Evolutionary conservation across 2,113 vertebrate genomes (phyloP).

Genomic region (Siniperca knerii): DNA sequence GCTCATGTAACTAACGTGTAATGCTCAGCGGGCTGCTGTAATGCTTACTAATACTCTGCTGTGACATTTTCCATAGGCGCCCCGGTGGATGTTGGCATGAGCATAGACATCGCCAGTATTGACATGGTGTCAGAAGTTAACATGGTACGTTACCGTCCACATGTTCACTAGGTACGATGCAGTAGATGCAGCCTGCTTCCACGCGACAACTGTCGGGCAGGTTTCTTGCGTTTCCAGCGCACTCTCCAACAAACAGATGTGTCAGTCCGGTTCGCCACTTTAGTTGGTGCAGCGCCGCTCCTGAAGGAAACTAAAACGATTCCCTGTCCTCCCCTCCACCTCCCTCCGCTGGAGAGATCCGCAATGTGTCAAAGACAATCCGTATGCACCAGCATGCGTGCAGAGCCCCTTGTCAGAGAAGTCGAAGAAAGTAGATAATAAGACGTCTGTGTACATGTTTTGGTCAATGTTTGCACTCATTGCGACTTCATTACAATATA

Average conservation of each 20-base stretch:
- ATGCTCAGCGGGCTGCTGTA: not conserved
- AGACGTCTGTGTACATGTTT: slow-evolving; percentile 1
- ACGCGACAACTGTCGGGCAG: not conserved
- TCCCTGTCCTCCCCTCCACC: not conserved
- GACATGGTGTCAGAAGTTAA: slow-evolving; percentile 97
- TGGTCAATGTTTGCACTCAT: slow-evolving; percentile 4
- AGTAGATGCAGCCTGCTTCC: not conserved
- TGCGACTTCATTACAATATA: slow-evolving; percentile 62
- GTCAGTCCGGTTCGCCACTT: slow-evolving; percentile 2
- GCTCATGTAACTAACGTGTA: not conserved
- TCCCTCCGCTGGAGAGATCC: slow-evolving; percentile 24
- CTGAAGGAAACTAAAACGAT: slow-evolving; percentile 4
- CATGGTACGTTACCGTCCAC: slow-evolving; percentile 89
- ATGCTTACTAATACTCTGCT: slow-evolving; percentile 23
- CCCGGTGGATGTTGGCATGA: slow-evolving; percentile 94
- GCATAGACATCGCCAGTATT: slow-evolving; percentile 94
- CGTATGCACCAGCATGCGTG: slow-evolving; percentile 44
- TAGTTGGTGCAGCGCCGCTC: slow-evolving; percentile 26
- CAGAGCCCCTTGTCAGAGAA: slow-evolving; percentile 10
- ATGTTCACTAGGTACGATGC: not conserved
- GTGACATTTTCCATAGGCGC: slow-evolving; percentile 83
- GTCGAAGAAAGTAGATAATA: not conserved
- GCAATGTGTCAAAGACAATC: slow-evolving; percentile 64
- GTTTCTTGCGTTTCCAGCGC: not conserved
- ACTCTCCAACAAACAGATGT: not conserved